Evolutionary conservation across 2,888 invertebrate species (phyloP).

Genomic region (Drosophila atripex): DNA sequence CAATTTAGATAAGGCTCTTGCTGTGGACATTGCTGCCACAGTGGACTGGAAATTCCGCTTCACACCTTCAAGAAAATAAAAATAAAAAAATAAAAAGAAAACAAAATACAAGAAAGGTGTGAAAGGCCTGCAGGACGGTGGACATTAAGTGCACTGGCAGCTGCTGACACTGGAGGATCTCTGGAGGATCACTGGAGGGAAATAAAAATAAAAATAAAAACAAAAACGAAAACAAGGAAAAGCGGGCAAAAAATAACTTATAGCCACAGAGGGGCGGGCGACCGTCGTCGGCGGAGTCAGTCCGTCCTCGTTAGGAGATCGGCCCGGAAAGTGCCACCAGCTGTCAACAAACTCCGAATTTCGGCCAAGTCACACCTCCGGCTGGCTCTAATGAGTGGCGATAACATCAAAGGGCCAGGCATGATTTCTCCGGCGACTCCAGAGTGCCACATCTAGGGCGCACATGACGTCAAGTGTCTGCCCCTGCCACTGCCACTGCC

Average conservation of each 20-base stretch:
- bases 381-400: conserved; percentile 63
- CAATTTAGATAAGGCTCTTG: conserved; percentile 80
- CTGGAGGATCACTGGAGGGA: too few species aligned
- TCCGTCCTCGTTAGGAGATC: conserved; percentile 54
- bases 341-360: conserved; percentile 63
- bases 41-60: conserved; percentile 78
- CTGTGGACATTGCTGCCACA: conserved; percentile 19
- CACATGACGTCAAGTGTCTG: conserved; percentile 22
- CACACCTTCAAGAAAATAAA: conserved; percentile 66
- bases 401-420: conserved; percentile 80
- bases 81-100: neutral
- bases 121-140: conserved; percentile 56
- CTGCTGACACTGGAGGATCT: conserved; percentile 46
- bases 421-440: conserved; percentile 71
- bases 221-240: neutral
- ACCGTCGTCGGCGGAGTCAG: conserved; percentile 11
- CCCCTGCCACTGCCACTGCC: too few species aligned
- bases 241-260: neutral
- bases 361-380: conserved; percentile 39
- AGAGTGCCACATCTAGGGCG: neutral
- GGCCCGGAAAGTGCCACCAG: conserved; percentile 66
- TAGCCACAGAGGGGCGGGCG: conserved; percentile 15
- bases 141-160: conserved; percentile 47
- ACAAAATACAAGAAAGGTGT: conserved; percentile 59
- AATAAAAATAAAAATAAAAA: neutral